phyloP scores from a whole-genome alignment of 2,888 invertebrate genomes.

The Troides oblongomaculatus region DNA sequence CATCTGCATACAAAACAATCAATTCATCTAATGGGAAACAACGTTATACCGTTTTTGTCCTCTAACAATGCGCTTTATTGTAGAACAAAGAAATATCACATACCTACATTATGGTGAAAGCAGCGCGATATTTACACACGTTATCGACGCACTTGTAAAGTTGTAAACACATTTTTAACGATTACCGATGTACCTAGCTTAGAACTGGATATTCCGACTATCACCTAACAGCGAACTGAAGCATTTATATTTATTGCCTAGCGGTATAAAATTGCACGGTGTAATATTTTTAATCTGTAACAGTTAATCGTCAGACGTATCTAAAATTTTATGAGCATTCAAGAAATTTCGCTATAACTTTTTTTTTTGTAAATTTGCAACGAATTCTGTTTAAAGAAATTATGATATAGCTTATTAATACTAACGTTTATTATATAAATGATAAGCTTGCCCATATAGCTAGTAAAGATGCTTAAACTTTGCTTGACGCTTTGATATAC shows the following conservation, averaged over 20 bases:
- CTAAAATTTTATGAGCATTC: constrained; percentile 12
- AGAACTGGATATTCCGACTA: constrained; percentile 3
- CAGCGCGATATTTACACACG: constrained; percentile 38
- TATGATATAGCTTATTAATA: too few relatives aligned
- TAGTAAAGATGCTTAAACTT: too few relatives aligned
- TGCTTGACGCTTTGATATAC: too few relatives aligned
- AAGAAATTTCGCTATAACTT: constrained; percentile 7
- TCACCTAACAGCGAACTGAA: constrained; percentile 14
- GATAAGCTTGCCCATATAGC: too few relatives aligned
- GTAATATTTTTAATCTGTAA: constrained; percentile 26
- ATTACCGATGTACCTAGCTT: constrained; percentile 7
- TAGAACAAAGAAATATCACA: constrained; percentile 57
- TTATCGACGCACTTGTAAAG: constrained; percentile 19
- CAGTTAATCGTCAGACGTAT: constrained; percentile 18
- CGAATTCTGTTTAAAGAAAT: neutral
- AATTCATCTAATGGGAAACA: constrained; percentile 21
- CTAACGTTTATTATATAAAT: too few relatives aligned
- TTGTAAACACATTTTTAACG: constrained; percentile 23
- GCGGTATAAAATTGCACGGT: constrained; percentile 33
- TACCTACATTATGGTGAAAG: constrained; percentile 55
- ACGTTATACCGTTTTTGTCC: constrained; percentile 46
- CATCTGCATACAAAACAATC: constrained; percentile 13
- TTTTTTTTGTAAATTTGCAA: constrained; percentile 6
- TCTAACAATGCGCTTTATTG: constrained; percentile 51
- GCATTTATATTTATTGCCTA: constrained; percentile 34